These are phyloP conservation scores for Mastomys natalensis DNA, from an alignment of 2,113 vertebrate genomes.

Conservation along the genomic window DNA sequence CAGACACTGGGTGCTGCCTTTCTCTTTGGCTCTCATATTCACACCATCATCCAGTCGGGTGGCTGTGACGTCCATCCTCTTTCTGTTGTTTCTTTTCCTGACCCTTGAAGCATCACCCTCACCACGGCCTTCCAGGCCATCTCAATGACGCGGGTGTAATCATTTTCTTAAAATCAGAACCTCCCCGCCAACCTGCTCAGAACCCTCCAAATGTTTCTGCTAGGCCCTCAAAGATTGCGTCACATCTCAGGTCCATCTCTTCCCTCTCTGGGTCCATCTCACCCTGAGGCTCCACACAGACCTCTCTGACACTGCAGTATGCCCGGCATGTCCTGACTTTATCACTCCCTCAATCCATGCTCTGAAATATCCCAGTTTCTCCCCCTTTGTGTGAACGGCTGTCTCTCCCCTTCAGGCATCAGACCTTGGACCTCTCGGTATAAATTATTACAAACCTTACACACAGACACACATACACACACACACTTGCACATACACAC, in stretches of 20 bases:
- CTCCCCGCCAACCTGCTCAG: background rate
- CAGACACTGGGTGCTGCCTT: background rate
- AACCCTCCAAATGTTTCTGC: background rate
- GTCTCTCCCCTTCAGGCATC: background rate
- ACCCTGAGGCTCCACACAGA: background rate
- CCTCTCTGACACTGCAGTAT: background rate
- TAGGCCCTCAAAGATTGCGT: rapidly evolving
- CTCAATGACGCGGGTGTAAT: background rate
- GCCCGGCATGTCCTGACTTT: background rate
- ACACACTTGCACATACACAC: no score
- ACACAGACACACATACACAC: no score
- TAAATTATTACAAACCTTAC: background rate
- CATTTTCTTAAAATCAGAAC: no score
- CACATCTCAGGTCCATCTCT: background rate
- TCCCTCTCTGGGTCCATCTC: background rate
- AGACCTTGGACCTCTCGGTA: background rate
- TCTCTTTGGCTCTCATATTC: background rate
- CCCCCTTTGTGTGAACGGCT: background rate
- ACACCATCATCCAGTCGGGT: background rate
- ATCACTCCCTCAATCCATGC: background rate
- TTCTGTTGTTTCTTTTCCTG: background rate
- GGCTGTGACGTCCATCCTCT: background rate
- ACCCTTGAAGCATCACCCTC: background rate
- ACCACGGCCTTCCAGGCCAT: background rate
- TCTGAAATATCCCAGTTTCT: background rate